Conservation (phyloP, 2,113 vertebrate species). For the Phasianus colchicus region DNA sequence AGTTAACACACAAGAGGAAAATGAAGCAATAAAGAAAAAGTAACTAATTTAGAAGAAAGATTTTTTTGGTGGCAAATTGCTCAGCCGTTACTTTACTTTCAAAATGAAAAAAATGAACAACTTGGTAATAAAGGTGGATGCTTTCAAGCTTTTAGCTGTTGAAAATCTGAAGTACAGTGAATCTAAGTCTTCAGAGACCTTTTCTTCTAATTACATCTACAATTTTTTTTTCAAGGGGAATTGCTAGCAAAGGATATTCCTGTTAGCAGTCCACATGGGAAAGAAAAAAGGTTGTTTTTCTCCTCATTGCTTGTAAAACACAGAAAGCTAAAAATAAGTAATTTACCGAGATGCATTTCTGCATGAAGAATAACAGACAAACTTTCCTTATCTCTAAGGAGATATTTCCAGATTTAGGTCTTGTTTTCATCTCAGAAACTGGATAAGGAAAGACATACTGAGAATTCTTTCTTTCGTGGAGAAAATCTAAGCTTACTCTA, state of each 20-base stretch:
- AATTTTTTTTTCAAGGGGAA: not conserved
- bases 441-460: not conserved
- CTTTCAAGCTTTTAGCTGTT: not conserved
- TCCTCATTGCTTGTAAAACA: not conserved
- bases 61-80: not conserved
- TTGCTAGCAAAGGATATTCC: not conserved
- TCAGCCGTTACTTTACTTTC: not conserved
- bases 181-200: not conserved
- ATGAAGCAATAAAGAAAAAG: not conserved
- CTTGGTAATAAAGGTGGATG: not conserved
- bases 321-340: not conserved
- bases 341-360: not conserved
- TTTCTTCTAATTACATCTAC: not conserved
- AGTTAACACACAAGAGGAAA: not conserved
- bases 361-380: not conserved
- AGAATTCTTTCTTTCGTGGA: not conserved
- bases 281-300: not conserved
- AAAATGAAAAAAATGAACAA: not conserved
- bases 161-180: not conserved
- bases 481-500: not conserved
- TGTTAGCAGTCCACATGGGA: not conserved
- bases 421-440: not conserved
- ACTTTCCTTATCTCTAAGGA: not conserved
- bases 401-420: not conserved
- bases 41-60: not conserved